Conservation (phyloP, 2,113 vertebrate genomes). For the Sinosuthora webbiana region DNA sequence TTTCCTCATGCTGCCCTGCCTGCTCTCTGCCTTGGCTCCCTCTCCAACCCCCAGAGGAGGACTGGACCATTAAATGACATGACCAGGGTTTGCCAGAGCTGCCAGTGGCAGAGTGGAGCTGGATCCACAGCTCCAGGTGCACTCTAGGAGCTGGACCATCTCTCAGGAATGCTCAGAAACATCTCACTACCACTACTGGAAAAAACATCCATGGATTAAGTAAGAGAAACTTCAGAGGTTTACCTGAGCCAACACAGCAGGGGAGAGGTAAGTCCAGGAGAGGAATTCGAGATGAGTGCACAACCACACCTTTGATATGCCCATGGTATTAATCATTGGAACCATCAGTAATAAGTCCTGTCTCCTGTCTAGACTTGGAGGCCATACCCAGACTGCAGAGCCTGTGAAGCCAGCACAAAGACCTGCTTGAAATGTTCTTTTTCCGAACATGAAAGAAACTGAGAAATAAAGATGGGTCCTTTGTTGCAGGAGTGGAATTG, state of each 20-base stretch:
- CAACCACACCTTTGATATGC: background rate
- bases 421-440: constrained; percentile 2
- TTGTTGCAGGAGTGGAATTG: constrained; percentile 24
- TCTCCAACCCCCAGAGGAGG: background rate
- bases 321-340: background rate
- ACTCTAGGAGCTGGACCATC: background rate
- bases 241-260: background rate
- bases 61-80: background rate
- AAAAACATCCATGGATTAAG: constrained; percentile 1
- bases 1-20: background rate
- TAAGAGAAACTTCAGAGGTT: constrained; percentile 8
- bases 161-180: background rate
- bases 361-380: constrained; percentile 48
- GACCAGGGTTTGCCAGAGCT: background rate
- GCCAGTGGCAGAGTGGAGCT: background rate
- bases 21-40: background rate
- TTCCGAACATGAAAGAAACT: constrained; percentile 36
- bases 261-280: constrained; percentile 2
- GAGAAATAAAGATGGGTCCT: constrained; percentile 33
- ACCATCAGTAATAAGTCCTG: background rate
- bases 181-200: background rate
- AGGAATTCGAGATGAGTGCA: background rate
- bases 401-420: constrained; percentile 34
- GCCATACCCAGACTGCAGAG: constrained; percentile 28
- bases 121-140: background rate